Conservation (phyloP, 2,113 vertebrate species). For the Felis catus region DNA sequence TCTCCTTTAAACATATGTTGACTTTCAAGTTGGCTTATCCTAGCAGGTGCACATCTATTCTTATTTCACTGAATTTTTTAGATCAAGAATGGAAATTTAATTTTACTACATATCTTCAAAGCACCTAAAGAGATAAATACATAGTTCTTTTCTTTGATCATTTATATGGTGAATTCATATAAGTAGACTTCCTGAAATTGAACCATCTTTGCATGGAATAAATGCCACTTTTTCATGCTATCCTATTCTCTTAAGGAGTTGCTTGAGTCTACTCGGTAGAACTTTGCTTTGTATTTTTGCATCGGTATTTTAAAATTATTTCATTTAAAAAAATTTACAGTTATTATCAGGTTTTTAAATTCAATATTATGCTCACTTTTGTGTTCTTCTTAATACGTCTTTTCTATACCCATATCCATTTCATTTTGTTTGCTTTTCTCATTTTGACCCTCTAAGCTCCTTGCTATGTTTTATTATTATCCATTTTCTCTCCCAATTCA, state of each 20-base stretch:
- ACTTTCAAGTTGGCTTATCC: background rate
- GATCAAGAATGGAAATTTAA: background rate
- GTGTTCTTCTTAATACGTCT: background rate
- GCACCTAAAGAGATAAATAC: background rate
- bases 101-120: background rate
- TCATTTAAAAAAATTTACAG: background rate
- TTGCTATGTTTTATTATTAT: background rate
- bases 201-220: conserved; percentile 11
- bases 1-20: background rate
- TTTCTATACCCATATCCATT: background rate
- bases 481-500: background rate
- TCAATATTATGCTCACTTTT: background rate
- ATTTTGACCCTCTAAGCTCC: background rate
- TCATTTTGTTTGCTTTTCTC: background rate
- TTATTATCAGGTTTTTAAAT: background rate
- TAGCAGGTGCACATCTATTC: background rate
- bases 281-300: background rate
- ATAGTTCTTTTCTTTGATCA: background rate
- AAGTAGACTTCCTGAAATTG: background rate
- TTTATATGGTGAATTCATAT: background rate
- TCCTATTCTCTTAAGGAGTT: background rate
- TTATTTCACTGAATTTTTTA: background rate
- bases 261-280: background rate
- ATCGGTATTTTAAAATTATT: background rate
- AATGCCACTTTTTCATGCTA: background rate